Conservation (phyloP, 2,888 invertebrate species). For the Nowickia ferox region DNA sequence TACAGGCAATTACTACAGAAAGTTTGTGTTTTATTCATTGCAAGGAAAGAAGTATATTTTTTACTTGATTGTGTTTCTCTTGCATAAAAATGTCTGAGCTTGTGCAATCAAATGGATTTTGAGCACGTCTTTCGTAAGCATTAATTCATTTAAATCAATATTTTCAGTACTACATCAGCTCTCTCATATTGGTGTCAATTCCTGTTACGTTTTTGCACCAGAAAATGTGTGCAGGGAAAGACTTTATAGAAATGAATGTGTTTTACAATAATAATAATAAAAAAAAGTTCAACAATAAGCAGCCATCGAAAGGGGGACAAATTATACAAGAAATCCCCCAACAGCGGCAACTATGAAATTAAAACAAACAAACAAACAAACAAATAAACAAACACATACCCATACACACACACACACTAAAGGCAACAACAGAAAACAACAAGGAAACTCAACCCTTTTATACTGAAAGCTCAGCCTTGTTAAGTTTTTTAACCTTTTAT, state of each 20-base stretch:
- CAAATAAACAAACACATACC: too few species aligned
- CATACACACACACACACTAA: too few species aligned
- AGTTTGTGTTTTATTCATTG: too few species aligned
- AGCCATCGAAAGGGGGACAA: slow-evolving; percentile 11
- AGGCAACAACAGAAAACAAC: background rate
- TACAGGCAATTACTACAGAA: too few species aligned
- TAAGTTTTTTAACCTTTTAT: slow-evolving; percentile 33
- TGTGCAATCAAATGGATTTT: too few species aligned
- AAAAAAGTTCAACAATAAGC: background rate
- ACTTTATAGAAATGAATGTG: background rate
- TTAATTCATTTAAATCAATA: too few species aligned
- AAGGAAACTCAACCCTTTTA: slow-evolving; percentile 51
- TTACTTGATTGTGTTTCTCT: too few species aligned
- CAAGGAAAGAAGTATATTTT: too few species aligned
- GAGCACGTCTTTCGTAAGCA: too few species aligned
- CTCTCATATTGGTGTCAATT: background rate
- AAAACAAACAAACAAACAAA: background rate
- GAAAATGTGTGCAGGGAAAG: background rate
- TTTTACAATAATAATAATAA: background rate
- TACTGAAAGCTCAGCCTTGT: background rate
- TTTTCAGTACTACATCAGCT: too few species aligned
- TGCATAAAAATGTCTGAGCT: too few species aligned
- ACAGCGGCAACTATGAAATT: slow-evolving; percentile 13
- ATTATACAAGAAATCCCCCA: slow-evolving; percentile 32
- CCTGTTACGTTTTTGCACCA: background rate